phyloP scores from a whole-genome alignment of 2,113 vertebrate species.

The Sorex fumeus region DNA sequence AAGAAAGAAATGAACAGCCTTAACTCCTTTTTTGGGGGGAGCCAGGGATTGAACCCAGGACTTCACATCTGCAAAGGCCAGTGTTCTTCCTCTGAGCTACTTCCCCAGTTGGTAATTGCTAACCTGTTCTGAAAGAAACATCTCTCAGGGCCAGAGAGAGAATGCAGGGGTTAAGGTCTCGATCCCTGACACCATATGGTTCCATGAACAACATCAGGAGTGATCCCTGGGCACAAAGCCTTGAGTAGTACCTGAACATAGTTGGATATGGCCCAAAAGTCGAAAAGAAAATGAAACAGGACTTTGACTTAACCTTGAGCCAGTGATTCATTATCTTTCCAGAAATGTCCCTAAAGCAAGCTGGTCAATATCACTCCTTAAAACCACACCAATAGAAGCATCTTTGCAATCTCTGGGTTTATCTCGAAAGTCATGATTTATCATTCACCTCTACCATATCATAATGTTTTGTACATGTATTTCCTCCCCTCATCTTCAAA shows the following conservation, averaged over 20 bases:
- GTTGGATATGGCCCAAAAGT: too few relatives aligned
- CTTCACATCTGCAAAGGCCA: too few relatives aligned
- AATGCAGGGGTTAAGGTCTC: too few relatives aligned
- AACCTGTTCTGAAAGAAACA: background rate
- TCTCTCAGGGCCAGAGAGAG: background rate
- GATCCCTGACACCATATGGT: too few relatives aligned
- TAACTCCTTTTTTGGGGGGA: background rate
- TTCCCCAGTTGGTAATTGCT: too few relatives aligned
- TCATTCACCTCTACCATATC: background rate
- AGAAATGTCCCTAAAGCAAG: background rate
- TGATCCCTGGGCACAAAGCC: too few relatives aligned
- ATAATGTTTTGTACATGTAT: background rate
- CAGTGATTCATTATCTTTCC: background rate
- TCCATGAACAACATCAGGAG: too few relatives aligned
- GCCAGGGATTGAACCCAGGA: too few relatives aligned
- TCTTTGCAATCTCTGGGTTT: conserved; percentile 53
- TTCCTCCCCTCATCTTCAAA: background rate
- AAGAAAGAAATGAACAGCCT: conserved; percentile 44
- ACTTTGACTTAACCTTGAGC: background rate
- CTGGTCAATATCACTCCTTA: background rate
- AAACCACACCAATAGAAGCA: background rate
- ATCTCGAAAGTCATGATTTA: background rate
- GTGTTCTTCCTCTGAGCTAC: too few relatives aligned
- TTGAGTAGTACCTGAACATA: too few relatives aligned
- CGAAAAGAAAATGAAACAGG: background rate